phyloP scores from a whole-genome alignment of 2,797 vertebrate genomes.

The Micrastur ruficollis region DNA sequence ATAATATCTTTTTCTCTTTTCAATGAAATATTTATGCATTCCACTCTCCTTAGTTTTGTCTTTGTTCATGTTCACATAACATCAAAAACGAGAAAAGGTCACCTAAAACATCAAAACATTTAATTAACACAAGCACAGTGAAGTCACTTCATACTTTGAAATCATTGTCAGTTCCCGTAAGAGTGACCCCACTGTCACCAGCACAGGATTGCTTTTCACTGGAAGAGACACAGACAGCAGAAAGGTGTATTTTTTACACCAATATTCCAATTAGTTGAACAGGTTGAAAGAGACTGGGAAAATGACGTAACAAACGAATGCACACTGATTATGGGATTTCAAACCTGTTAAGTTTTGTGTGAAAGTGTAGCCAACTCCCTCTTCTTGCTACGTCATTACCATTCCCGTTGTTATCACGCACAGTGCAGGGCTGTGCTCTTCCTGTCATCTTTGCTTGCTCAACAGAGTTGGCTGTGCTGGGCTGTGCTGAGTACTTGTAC shows the following conservation, averaged over 20 bases:
- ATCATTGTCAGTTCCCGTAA: neutral
- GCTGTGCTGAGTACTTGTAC: neutral
- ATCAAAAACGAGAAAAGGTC: conserved; percentile 12
- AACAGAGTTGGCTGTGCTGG: neutral
- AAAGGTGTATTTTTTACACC: neutral
- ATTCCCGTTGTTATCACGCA: rapidly evolving
- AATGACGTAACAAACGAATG: neutral
- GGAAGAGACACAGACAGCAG: neutral
- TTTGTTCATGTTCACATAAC: neutral
- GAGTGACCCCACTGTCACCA: neutral
- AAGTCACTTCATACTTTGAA: conserved; percentile 22
- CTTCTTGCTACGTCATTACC: rapidly evolving
- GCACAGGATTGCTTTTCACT: neutral
- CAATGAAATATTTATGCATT: neutral
- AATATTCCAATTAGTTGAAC: neutral
- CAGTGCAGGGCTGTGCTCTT: neutral
- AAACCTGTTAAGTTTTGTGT: neutral
- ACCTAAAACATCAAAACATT: conserved; percentile 2
- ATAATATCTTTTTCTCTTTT: neutral
- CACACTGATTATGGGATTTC: neutral
- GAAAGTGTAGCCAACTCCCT: neutral
- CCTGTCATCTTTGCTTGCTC: neutral
- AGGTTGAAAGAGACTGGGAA: neutral
- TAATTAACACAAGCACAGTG: conserved; percentile 38
- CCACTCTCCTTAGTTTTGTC: neutral